Conservation (phyloP, 1,140 invertebrate genomes). For the Trialeurodes vaporariorum region DNA sequence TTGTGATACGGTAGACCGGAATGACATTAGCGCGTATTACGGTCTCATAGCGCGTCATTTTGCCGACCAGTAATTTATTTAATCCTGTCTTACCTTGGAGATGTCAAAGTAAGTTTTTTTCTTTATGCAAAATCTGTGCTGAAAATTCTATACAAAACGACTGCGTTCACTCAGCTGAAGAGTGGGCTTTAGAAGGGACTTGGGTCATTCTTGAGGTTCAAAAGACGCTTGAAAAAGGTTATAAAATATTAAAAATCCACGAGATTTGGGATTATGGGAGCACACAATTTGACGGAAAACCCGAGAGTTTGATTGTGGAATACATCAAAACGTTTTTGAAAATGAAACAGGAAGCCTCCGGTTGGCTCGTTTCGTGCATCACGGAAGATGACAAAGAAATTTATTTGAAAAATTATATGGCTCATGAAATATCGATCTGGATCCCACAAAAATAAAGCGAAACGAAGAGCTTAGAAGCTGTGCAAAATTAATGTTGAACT, state of each 20-base stretch:
- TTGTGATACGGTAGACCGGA: slow-evolving; percentile 18
- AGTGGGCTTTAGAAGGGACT: slow-evolving; percentile 30
- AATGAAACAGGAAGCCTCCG: slow-evolving; percentile 31
- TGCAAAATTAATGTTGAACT: too few species aligned
- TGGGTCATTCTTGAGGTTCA: slow-evolving; percentile 32
- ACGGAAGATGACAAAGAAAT: slow-evolving; percentile 23
- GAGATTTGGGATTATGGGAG: slow-evolving; percentile 34
- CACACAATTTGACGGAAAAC: slow-evolving; percentile 11
- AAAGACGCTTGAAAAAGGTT: slow-evolving; percentile 30
- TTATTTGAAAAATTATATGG: slow-evolving; percentile 31
- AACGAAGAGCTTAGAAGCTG: too few species aligned
- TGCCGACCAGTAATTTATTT: slow-evolving; percentile 28
- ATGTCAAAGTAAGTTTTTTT: slow-evolving; percentile 28
- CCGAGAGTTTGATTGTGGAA: slow-evolving; percentile 24
- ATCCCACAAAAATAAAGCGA: slow-evolving; percentile 29
- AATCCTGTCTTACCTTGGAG: slow-evolving; percentile 28
- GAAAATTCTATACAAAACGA: slow-evolving; percentile 10
- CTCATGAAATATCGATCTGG: slow-evolving; percentile 30
- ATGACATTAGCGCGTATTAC: slow-evolving; percentile 10
- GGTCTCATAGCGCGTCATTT: slow-evolving; percentile 27
- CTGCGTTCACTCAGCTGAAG: slow-evolving; percentile 26
- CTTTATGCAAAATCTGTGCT: slow-evolving; percentile 26
- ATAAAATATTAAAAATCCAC: slow-evolving; percentile 29
- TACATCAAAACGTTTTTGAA: slow-evolving; percentile 31
- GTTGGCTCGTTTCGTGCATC: slow-evolving; percentile 27